These are phyloP conservation scores for Misgurnus anguillicaudatus DNA, from an alignment of 2,113 vertebrate species.

Conservation along the genomic window DNA sequence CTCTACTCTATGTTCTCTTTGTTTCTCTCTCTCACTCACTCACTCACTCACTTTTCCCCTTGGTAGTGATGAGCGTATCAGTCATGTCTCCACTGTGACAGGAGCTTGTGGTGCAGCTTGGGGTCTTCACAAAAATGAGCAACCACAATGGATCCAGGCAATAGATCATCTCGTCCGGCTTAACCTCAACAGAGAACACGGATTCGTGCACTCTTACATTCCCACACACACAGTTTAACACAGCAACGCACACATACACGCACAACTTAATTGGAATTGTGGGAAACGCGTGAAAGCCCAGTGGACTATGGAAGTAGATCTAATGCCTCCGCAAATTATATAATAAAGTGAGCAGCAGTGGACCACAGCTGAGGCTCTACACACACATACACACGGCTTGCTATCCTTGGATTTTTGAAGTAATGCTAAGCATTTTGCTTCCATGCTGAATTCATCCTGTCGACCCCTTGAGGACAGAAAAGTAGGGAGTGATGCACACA, in stretches of 20 bases:
- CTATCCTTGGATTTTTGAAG: not conserved
- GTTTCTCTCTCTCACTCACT: not conserved
- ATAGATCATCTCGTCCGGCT: constrained; percentile 30
- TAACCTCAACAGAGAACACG: not conserved
- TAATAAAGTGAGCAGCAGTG: constrained; percentile 34
- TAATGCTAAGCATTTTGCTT: constrained; percentile 17
- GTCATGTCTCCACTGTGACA: constrained; percentile 21
- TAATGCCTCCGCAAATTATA: constrained; percentile 34
- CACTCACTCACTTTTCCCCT: not conserved
- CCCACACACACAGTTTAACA: not conserved
- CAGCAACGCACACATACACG: not conserved
- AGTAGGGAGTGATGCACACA: not conserved
- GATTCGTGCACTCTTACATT: not conserved
- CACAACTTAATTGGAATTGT: constrained; percentile 33
- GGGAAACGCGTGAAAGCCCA: constrained; percentile 12
- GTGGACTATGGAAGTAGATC: constrained; percentile 39
- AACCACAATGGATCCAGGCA: constrained; percentile 50
- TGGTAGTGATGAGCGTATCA: constrained; percentile 28
- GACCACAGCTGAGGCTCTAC: constrained; percentile 17
- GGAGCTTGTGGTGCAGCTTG: constrained; percentile 29
- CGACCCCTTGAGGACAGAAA: constrained; percentile 7
- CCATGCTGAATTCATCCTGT: constrained; percentile 23
- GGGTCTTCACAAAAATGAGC: constrained; percentile 43
- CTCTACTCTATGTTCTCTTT: not conserved
- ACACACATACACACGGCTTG: constrained; percentile 2